These are phyloP conservation scores for Chymomyza costata DNA, from an alignment of 1,140 invertebrate genomes.

Conservation along the genomic window DNA sequence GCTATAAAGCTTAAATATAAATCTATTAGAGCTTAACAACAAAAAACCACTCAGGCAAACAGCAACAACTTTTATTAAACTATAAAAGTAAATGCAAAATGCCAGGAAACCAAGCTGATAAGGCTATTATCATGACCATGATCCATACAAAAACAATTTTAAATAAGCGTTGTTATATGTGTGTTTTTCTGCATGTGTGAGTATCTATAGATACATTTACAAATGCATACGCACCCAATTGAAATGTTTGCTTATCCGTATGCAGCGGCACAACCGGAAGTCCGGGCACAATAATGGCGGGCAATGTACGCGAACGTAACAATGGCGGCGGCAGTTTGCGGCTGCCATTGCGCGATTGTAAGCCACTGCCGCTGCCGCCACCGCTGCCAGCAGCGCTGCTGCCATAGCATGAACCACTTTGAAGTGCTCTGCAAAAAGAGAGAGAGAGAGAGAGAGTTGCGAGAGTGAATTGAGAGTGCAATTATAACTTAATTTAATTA, in stretches of 20 bases:
- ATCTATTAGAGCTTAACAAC: no score
- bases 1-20: no score
- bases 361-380: conserved; percentile 29
- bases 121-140: no score
- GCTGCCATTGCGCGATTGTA: conserved; percentile 70
- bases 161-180: no score
- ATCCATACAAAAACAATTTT: no score
- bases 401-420: conserved; percentile 43
- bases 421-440: conserved; percentile 49
- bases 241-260: conserved; percentile 79
- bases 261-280: conserved; percentile 89
- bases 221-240: conserved; percentile 62
- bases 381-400: conserved; percentile 80
- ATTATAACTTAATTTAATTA: conserved; percentile 69
- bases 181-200: no score
- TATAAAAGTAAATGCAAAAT: no score
- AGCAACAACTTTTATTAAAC: no score
- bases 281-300: conserved; percentile 91
- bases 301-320: conserved; percentile 88
- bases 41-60: no score
- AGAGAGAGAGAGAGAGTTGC: conserved; percentile 32
- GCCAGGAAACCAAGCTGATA: no score
- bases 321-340: conserved; percentile 82
- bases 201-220: no score
- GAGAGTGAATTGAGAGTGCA: conserved; percentile 28